Percentiles rank a stretch among this genome's conserved stretches.
Evolutionary conservation across 2,888 invertebrate genomes (phyloP).

Genomic region (Xestia c-nigrum): DNA sequence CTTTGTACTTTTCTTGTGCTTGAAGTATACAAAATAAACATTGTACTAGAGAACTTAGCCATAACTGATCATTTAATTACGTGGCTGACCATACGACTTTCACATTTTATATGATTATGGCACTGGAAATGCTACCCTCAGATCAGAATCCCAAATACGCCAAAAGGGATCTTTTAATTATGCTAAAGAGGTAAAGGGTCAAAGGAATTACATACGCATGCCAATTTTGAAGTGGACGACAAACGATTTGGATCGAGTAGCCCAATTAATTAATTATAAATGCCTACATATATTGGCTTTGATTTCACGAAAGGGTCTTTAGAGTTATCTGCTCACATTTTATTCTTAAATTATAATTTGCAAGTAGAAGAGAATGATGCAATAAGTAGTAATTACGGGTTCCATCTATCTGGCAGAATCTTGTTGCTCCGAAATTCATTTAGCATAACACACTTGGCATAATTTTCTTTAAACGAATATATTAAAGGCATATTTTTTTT

Average conservation of each 20-base stretch:
- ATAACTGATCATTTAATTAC: neutral
- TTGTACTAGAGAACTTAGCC: neutral
- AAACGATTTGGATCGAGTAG: slow-evolving; percentile 21
- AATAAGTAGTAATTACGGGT: neutral
- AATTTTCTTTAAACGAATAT: no score
- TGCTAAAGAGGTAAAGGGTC: slow-evolving; percentile 26
- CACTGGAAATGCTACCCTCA: neutral
- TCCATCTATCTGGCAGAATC: no score
- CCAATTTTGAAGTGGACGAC: slow-evolving; percentile 17
- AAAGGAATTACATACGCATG: slow-evolving; percentile 42
- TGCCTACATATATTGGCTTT: slow-evolving; percentile 8
- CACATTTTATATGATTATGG: neutral
- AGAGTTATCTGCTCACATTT: neutral
- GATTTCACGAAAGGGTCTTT: slow-evolving; percentile 19
- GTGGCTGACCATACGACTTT: neutral
- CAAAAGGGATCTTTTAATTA: slow-evolving; percentile 41
- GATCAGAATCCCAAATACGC: slow-evolving; percentile 6
- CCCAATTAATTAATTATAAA: slow-evolving; percentile 49
- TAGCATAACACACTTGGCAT: no score
- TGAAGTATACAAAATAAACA: no score
- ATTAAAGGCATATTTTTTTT: no score
- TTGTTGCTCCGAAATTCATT: no score
- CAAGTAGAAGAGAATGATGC: neutral
- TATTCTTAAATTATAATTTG: neutral
- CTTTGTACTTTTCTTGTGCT: no score